These are phyloP conservation scores for Butorides virescens DNA, from an alignment of 2,113 vertebrate genomes.

Conservation along the genomic window DNA sequence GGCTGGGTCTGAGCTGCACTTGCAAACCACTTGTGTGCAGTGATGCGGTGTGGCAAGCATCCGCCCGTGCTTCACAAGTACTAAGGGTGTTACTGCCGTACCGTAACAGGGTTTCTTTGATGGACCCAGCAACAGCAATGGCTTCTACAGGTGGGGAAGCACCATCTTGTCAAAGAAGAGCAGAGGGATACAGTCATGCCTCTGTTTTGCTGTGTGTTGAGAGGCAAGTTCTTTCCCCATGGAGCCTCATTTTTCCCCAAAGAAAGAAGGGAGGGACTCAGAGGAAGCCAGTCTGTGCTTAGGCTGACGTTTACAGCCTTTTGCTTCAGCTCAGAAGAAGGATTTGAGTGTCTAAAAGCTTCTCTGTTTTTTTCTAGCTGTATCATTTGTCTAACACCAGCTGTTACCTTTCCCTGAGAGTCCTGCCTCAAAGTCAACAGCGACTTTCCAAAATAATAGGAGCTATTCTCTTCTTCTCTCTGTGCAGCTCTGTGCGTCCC, in stretches of 20 bases:
- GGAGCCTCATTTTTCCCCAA: not conserved
- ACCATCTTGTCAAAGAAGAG: not conserved
- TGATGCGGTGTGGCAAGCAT: not conserved
- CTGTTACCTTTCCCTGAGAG: conserved; percentile 62
- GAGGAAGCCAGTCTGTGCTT: not conserved
- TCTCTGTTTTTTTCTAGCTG: conserved; percentile 39
- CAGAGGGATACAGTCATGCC: not conserved
- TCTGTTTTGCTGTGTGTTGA: not conserved
- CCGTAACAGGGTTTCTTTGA: not conserved
- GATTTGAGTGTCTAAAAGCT: conserved; percentile 25
- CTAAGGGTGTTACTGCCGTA: not conserved
- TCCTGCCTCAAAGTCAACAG: conserved; percentile 55
- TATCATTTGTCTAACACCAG: conserved; percentile 64
- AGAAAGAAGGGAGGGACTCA: not conserved
- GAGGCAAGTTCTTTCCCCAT: not conserved
- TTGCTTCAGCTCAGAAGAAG: not conserved
- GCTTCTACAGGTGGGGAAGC: not conserved
- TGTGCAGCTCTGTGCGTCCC: conserved; percentile 23
- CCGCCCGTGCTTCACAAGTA: not conserved
- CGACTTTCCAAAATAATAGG: conserved; percentile 48
- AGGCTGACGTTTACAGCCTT: not conserved
- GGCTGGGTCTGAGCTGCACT: not conserved
- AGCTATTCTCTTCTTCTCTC: conserved; percentile 27
- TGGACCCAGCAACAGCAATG: not conserved
- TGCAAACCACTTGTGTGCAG: not conserved